A percentile compares a stretch with the other conserved stretches of the same genome.
These are phyloP conservation scores for Serripes groenlandicus DNA, from an alignment of 2,888 invertebrate species.

Conservation along the genomic window DNA sequence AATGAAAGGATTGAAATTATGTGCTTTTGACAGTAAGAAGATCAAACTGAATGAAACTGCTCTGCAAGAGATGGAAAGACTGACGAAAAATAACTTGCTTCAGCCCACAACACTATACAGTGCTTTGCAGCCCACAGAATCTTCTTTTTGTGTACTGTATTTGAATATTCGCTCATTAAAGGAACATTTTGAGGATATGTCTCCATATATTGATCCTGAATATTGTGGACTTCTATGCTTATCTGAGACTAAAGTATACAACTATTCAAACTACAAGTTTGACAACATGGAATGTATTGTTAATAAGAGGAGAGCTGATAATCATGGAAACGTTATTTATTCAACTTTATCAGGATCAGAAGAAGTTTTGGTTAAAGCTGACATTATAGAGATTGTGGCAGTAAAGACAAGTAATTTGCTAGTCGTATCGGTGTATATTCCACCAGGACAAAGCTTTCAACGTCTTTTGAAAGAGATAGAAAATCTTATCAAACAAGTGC, in stretches of 20 bases:
- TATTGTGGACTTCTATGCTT: conserved; percentile 20
- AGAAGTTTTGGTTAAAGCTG: neutral
- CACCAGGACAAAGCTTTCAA: no score
- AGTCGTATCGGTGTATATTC: no score
- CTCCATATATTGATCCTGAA: neutral
- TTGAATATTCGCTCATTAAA: conserved; percentile 29
- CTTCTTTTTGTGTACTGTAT: conserved; percentile 3
- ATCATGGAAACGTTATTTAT: conserved; percentile 18
- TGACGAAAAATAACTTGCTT: conserved; percentile 18
- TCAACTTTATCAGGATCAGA: conserved; percentile 2
- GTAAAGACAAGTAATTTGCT: no score
- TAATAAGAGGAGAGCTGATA: neutral
- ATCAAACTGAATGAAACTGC: conserved; percentile 46
- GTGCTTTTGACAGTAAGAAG: conserved; percentile 32
- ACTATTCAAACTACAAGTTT: conserved; percentile 4
- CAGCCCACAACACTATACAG: conserved; percentile 13
- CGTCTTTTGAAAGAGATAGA: no score
- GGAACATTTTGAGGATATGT: conserved; percentile 20
- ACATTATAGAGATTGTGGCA: neutral
- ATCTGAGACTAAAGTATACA: conserved; percentile 21
- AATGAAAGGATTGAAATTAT: conserved; percentile 36
- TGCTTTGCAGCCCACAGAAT: conserved; percentile 14
- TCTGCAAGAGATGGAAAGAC: conserved; percentile 32
- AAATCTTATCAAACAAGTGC: no score
- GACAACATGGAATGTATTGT: neutral